Evolutionary conservation across 2,797 vertebrate species (phyloP), one percentile per base, ranked within the genome.

Genomic region (Onychomys leucogaster): DNA sequence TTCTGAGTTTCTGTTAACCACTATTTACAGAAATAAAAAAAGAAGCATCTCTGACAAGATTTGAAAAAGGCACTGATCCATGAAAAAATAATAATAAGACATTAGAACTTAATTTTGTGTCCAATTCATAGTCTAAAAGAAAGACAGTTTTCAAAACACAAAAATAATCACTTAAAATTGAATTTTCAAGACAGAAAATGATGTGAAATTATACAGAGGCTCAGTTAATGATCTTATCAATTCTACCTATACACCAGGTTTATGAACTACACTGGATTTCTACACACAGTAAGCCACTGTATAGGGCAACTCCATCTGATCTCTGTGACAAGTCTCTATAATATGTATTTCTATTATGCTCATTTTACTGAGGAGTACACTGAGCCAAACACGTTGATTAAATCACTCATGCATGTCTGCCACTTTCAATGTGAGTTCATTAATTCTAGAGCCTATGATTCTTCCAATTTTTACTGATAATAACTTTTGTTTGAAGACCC

Each of bases 341-440:
- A n/a, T 13, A n/a, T 23, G 16, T 43, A 67, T 41, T 71, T 41
- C 59, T 43, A 49, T 41, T 34, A 49, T 21, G 2, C 14, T 7
- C 75, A 17, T 57, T 89, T 93, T 6, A 61, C 6, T 78, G 46
- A 73, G 69, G 27, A 67, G 37, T 5, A 88, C 49, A 76, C 27
- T 34, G 55, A 78, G 55, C 11, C 21, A 84, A 21, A 75, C 59
- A 69, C 14, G 75, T 32, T 67, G 29, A 63, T 57, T 63, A 46
- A 12, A 21, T n/a, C 16, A 17, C 10, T 43, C n/a, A 23, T 6
- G 1, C 6, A 2, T 1, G 16, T n/a, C 14, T 32, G 5, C 1
- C 37, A 23, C 1, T 19, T 17, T 90, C 41, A n/a, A 75, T 21
- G 78, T 46, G 5, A 83, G 43, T 34, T 21, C 32, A 1, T 8